Percentiles rank a stretch among this genome's conserved stretches.
These are phyloP conservation scores for Chaetodon trifascialis DNA, from an alignment of 2,113 vertebrate genomes.

Conservation along the genomic window DNA sequence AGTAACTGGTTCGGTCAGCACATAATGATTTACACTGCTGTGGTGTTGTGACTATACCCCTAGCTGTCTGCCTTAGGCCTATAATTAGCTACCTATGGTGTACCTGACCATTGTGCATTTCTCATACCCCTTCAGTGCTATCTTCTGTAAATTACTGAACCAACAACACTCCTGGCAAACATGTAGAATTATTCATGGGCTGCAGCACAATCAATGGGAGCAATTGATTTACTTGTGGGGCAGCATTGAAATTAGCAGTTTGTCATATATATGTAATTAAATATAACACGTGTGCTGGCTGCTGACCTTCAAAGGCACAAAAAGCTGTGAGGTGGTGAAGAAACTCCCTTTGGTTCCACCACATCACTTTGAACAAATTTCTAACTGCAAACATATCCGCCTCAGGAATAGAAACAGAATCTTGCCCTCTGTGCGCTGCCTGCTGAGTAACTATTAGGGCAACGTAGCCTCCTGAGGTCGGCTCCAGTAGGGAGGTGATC, in stretches of 20 bases:
- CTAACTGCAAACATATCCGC: slow-evolving; percentile 4
- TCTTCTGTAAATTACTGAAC: slow-evolving; percentile 56
- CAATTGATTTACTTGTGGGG: slow-evolving; percentile 22
- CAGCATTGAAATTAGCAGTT: slow-evolving; percentile 24
- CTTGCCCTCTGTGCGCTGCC: slow-evolving; percentile 23
- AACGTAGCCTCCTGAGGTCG: slow-evolving; percentile 29
- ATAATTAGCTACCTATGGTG: slow-evolving; percentile 57
- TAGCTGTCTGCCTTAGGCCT: slow-evolving; percentile 56
- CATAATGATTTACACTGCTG: slow-evolving; percentile 43
- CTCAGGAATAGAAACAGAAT: slow-evolving; percentile 29
- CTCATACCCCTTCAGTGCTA: slow-evolving; percentile 20
- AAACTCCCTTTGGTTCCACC: slow-evolving; percentile 7
- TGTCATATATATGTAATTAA: slow-evolving; percentile 44
- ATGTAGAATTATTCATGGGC: slow-evolving; percentile 50
- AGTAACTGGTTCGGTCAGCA: slow-evolving; percentile 31
- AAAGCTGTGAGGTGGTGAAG: not conserved
- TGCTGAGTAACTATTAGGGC: slow-evolving; percentile 58
- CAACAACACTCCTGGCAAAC: slow-evolving; percentile 37
- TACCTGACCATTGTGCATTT: slow-evolving; percentile 28
- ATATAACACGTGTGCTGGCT: slow-evolving; percentile 1
- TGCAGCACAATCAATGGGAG: slow-evolving; percentile 48
- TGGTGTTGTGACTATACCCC: slow-evolving; percentile 44
- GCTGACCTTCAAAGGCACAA: slow-evolving; percentile 19
- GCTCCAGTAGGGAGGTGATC: slow-evolving; percentile 33
- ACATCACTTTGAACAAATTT: slow-evolving; percentile 25